Base-by-base conservation (phyloP, 2,113 vertebrate genomes). In the Coturnix japonica region DNA sequence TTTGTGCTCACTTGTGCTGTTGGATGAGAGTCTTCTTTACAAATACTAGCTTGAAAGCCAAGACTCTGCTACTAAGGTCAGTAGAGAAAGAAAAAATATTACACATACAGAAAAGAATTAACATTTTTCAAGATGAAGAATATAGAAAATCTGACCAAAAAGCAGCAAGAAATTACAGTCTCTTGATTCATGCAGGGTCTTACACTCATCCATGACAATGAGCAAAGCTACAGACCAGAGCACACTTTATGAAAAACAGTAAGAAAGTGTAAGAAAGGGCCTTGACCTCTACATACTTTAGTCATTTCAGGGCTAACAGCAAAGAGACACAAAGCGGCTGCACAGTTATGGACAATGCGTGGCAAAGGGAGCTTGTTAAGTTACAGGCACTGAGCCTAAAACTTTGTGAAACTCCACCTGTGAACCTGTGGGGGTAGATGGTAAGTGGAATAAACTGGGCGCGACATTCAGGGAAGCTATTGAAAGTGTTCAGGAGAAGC, bases 271-370 rank as follows among this genome's bases (percentile, higher is more conserved):
- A 82, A 81, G 23, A 37, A 14, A 7, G 3, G 13, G 3, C 28
- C 28, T 74, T n/a, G 46, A 41, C 31, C 21, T 63, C 53, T 7
- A 4, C 7, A 13, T 20, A 6, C 19, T 2, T 56, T 53, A 13
- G 23, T n/a, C 13, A 6, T 63, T 39, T 77, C 21, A 10, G 11
- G 21, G 51, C 35, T 21, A 23, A 19, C 9, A 53, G 64, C 35
- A 39, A 7, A 46, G 73, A 46, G 33, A 37, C 16, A 9, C 7
- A 17, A 1, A 54, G 33, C 51, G 53, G 25, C 30, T 33, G 5
- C 19, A 23, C 3, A 1, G 3, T 59, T 70, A 33, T 4, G 51
- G 35, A 14, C n/a, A 33, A 2, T 9, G 4, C 1, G 0, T 17
- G 56, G 5, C 35, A 31, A 37, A 33, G 46, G n/a, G 33, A 66